Conservation (phyloP, 1,140 invertebrate species). For the Luehdorfia chinensis region DNA sequence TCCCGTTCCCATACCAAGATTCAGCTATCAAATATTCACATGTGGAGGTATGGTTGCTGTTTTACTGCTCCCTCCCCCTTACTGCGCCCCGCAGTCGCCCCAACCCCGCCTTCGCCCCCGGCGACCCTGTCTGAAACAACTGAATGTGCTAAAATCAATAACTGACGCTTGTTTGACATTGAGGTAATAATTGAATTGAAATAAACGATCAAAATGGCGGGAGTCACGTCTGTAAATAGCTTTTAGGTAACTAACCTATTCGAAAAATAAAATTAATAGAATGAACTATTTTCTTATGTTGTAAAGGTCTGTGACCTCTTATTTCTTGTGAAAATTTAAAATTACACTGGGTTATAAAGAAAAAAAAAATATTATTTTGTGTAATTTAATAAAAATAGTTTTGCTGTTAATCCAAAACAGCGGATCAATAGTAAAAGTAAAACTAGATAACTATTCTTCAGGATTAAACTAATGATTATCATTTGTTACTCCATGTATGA, state of each 20-base stretch:
- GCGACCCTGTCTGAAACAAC: slow-evolving; percentile 62
- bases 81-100: slow-evolving; percentile 1
- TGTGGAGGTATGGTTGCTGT: slow-evolving; percentile 64
- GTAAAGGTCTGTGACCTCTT: no score
- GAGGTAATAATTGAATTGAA: slow-evolving; percentile 33
- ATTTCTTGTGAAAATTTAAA: no score
- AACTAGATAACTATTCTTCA: no score
- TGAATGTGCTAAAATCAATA: slow-evolving; percentile 75
- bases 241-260: not conserved
- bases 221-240: slow-evolving; percentile 7
- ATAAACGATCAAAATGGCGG: slow-evolving; percentile 12
- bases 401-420: no score
- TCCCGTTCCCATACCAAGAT: slow-evolving; percentile 57
- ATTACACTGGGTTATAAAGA: no score
- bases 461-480: no score
- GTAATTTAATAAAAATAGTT: no score
- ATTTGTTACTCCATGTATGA: no score
- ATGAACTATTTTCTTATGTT: no score
- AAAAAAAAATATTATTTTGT: no score
- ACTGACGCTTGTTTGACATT: slow-evolving; percentile 61
- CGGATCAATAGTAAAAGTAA: no score
- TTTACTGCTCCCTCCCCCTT: slow-evolving; percentile 52
- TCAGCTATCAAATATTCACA: slow-evolving; percentile 73
- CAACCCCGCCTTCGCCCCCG: slow-evolving; percentile 19
- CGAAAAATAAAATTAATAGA: not conserved